These are phyloP conservation scores for Pherbina coryleti DNA, from an alignment of 2,888 invertebrate species.

Conservation along the genomic window DNA sequence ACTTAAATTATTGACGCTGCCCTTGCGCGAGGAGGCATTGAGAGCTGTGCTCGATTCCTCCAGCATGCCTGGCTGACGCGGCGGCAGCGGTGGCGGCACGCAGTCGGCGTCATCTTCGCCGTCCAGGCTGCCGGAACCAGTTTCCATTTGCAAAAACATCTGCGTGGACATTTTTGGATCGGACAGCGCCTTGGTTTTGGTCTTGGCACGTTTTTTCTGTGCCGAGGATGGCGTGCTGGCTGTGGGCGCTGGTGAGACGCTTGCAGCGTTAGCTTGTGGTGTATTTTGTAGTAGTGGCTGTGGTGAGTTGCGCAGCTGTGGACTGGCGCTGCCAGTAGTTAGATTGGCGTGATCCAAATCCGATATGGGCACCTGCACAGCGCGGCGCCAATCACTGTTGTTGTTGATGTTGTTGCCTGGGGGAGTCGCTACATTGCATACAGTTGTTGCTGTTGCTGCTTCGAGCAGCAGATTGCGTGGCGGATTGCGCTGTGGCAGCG, in stretches of 20 bases:
- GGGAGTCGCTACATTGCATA: conserved; percentile 23
- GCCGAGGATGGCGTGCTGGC: neutral
- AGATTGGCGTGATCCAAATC: conserved; percentile 64
- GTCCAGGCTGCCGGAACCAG: conserved; percentile 44
- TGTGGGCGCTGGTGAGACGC: neutral
- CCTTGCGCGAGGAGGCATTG: conserved; percentile 48
- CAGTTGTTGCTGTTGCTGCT: conserved; percentile 41
- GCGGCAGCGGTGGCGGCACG: conserved; percentile 74
- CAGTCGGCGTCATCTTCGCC: conserved; percentile 54
- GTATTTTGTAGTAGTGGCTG: conserved; percentile 36
- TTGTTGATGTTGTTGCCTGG: conserved; percentile 21
- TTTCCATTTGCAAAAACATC: conserved; percentile 69
- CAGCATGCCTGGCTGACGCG: conserved; percentile 72
- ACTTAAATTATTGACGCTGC: conserved; percentile 61
- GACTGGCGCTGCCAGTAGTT: conserved; percentile 50
- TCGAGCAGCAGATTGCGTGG: conserved; percentile 61
- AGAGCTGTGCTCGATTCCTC: conserved; percentile 55
- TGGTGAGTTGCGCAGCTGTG: conserved; percentile 50
- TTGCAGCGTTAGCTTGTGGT: neutral
- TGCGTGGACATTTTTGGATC: conserved; percentile 70
- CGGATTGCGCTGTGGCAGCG: conserved; percentile 72
- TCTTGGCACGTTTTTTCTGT: conserved; percentile 58
- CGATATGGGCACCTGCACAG: conserved; percentile 61
- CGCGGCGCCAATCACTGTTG: conserved; percentile 50
- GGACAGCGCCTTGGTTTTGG: conserved; percentile 69